Percentiles rank a stretch among this genome's conserved stretches.
phyloP scores from a whole-genome alignment of 2,888 invertebrate species.

The Cryptosula pallasiana region DNA sequence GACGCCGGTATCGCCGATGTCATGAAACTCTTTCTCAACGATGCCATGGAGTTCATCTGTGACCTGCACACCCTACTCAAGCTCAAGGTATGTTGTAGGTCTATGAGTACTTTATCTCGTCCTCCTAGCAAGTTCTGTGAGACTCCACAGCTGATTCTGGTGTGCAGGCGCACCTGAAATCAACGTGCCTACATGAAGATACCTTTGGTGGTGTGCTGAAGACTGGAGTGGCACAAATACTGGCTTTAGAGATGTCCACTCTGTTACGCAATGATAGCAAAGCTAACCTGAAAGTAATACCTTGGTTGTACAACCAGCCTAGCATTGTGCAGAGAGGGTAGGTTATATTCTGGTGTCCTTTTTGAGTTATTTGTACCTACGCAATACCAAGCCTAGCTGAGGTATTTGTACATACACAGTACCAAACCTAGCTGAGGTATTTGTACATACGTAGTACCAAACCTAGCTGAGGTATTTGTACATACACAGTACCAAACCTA shows the following conservation, averaged over 20 bases:
- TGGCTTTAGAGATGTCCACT: constrained; percentile 87
- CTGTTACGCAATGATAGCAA: constrained; percentile 74
- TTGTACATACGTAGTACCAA: too few relatives aligned
- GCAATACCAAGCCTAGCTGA: too few relatives aligned
- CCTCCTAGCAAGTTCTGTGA: too few relatives aligned
- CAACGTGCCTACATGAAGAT: constrained; percentile 71
- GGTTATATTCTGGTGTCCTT: too few relatives aligned
- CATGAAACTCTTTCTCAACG: constrained; percentile 82
- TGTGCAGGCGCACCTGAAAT: neutral
- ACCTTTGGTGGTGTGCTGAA: constrained; percentile 93
- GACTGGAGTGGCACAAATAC: constrained; percentile 75
- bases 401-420: too few relatives aligned
- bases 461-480: too few relatives aligned
- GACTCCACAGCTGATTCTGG: too few relatives aligned
- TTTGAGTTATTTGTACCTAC: too few relatives aligned
- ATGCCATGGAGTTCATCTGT: constrained; percentile 87
- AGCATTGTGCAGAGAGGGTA: constrained; percentile 77
- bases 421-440: too few relatives aligned
- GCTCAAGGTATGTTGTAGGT: constrained; percentile 90
- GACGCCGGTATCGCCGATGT: constrained; percentile 87
- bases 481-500: too few relatives aligned
- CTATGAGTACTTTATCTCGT: too few relatives aligned
- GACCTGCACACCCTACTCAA: constrained; percentile 94
- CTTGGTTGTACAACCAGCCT: constrained; percentile 82
- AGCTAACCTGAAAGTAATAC: constrained; percentile 73